Conservation (phyloP, 2,797 vertebrate genomes). For the Hirundo rustica region DNA sequence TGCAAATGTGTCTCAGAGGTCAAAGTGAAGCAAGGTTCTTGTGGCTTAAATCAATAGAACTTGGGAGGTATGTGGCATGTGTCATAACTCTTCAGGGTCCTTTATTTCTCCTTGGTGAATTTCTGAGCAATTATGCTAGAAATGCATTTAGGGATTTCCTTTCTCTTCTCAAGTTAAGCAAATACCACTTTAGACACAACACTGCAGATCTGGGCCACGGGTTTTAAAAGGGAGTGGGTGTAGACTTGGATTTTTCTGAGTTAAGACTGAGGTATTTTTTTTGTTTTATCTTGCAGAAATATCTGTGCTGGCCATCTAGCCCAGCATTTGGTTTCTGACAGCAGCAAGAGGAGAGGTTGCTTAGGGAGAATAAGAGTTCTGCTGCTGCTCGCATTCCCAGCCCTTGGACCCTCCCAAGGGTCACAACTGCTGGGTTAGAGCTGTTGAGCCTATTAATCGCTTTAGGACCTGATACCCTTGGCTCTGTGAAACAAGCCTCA, state of each 20-base stretch:
- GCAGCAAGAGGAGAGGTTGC: neutral
- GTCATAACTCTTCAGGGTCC: neutral
- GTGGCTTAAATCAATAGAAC: slow-evolving; percentile 25
- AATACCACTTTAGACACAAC: neutral
- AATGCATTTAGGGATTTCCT: slow-evolving; percentile 25
- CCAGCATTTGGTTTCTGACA: neutral
- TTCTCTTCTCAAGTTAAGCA: slow-evolving; percentile 5
- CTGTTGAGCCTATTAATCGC: neutral
- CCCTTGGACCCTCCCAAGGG: neutral
- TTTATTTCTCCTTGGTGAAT: slow-evolving; percentile 1
- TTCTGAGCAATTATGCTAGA: slow-evolving; percentile 1
- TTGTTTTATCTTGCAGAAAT: neutral
- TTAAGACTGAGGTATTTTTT: neutral
- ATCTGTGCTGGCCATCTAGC: neutral
- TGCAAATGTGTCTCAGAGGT: slow-evolving; percentile 7
- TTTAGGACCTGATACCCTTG: neutral
- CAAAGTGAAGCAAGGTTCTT: neutral
- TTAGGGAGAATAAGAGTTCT: neutral
- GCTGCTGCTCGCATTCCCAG: neutral
- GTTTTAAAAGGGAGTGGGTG: neutral
- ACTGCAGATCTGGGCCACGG: neutral
- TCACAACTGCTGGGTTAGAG: neutral
- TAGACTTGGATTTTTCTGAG: neutral
- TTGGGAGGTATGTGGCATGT: neutral
- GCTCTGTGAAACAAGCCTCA: neutral